These are phyloP conservation scores for human DNA, from an alignment of 2,113 vertebrate species.

Conservation along the genomic window GRCh38 chr18:13454501-13455000, in stretches of 20 bases:
- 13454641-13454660: not conserved
- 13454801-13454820: rapidly evolving
- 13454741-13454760: not conserved
- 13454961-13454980: not conserved
- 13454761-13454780: not conserved
- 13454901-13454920: not conserved
- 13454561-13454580: not conserved
- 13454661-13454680: not conserved
- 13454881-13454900: not conserved
- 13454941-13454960: not conserved
- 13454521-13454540: not conserved
- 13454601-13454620: not conserved
- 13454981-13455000: not conserved
- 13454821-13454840: not conserved
- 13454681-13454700: not conserved
- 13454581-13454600: not conserved
- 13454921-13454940: too few relatives aligned
- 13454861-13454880: not conserved
- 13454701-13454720: not conserved
- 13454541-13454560: not conserved
- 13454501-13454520: not conserved
- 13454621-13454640: not conserved
- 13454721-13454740: not conserved
- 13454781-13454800: not conserved
- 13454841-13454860: not conserved